These are phyloP conservation scores for Odocoileus virginianus DNA, from an alignment of 2,113 vertebrate genomes.

Conservation along the genomic window DNA sequence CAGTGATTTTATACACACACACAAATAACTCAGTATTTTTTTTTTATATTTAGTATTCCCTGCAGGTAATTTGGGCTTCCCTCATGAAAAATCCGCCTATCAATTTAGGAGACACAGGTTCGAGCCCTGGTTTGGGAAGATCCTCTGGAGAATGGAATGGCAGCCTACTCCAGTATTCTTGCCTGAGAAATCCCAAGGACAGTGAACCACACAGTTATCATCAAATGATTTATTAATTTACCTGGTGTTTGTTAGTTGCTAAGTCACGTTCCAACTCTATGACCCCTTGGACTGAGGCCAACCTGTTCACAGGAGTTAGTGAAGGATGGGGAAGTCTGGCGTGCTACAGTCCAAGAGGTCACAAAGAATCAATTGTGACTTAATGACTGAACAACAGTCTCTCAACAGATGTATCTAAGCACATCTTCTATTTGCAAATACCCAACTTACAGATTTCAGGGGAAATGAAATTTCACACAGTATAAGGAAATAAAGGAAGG, in stretches of 20 bases:
- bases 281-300: background rate
- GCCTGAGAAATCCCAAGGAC: background rate
- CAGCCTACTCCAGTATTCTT: background rate
- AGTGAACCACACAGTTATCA: background rate
- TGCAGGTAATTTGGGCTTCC: background rate
- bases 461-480: background rate
- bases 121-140: background rate
- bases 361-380: background rate
- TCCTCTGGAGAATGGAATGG: background rate
- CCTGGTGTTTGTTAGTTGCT: background rate
- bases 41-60: background rate
- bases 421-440: background rate
- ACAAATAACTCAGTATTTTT: background rate
- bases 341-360: background rate
- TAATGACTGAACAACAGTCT: background rate
- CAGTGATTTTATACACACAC: background rate
- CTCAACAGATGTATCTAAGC: background rate
- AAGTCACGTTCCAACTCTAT: background rate
- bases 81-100: background rate
- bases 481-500: background rate
- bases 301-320: background rate
- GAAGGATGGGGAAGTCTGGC: background rate
- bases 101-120: accelerated
- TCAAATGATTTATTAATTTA: background rate
- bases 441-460: background rate